Base-by-base conservation (phyloP, 2,113 vertebrate genomes). In the Monopterus albus region DNA sequence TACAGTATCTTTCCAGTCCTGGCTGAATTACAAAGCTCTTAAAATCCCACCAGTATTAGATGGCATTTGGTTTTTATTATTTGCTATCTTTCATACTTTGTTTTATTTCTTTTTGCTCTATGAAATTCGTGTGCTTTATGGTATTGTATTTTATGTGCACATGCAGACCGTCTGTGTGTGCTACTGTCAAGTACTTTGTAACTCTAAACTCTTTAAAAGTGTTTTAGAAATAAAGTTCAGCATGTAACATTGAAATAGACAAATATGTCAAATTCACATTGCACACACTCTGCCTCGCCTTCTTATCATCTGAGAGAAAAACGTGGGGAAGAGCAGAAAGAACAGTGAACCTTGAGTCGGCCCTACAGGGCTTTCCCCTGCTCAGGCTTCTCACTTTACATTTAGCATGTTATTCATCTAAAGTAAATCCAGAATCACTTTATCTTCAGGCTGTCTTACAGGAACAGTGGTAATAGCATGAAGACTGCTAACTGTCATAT, bases 391-490 rank as follows among this genome's bases (percentile, higher is more conserved):
- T 69, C 51, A 64, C 75, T 75, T 79, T 82, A 65, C 42, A 65
- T 79, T 81, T 52, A 68, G 64, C 70, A 72, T 76, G 62, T 83
- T 83, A 87, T 87, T 83, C 85, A 60, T 58, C 60, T 47, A 31
- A 81, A 85, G 85, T 71, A 17, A 72, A 78, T 76, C 23, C 15
- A 53, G 36, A 43, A 31, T 11, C 58, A 23, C 45, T 59, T 55
- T 62, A 77, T 80, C 70, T 66, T 67, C 9, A 57, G 57, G 75
- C 64, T 56, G 3, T 58, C 7, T 36, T 6, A 29, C 18, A 5
- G 42, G 31, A 56, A 52, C 36, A 29, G 36, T 45, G 36, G 67
- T 60, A 62, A 70, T 71, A 49, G 51, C 28, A 45, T 29, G 45
- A 62, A 45, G 70, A 75, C 43, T 61, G 52, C 53, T 72, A 80